A percentile compares a stretch with the other conserved stretches of the same genome.
These are phyloP conservation scores for Hypsibius dujardini DNA, from an alignment of 1,140 invertebrate species.

Conservation along the genomic window DNA sequence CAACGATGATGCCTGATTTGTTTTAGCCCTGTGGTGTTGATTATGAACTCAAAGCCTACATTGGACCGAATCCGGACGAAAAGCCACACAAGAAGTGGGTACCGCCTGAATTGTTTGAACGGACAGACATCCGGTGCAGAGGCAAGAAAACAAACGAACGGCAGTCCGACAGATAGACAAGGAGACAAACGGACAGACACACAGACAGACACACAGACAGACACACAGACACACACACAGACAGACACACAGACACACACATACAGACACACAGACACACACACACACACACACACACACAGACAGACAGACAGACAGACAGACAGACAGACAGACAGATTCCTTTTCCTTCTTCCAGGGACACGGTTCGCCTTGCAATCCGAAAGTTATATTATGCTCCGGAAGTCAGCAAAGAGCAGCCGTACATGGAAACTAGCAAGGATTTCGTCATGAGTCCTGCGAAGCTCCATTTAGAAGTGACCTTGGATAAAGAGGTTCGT, in stretches of 20 bases:
- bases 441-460: conserved; percentile 99
- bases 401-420: conserved; percentile 87
- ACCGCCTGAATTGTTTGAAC: conserved; percentile 16
- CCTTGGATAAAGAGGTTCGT: conserved; percentile 78
- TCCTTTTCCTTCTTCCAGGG: conserved; percentile 37
- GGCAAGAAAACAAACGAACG: too few species aligned
- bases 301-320: too few species aligned
- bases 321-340: too few species aligned
- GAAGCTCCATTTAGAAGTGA: conserved; percentile 88
- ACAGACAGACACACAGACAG: too few species aligned
- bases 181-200: too few species aligned
- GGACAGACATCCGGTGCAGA: too few species aligned
- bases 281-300: too few species aligned
- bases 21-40: conserved; percentile 96
- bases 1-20: conserved; percentile 38
- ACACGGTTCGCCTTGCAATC: conserved; percentile 55
- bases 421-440: conserved; percentile 90
- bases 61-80: conserved; percentile 72
- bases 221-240: too few species aligned
- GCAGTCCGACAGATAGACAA: too few species aligned
- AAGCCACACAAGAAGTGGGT: conserved; percentile 80
- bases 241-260: too few species aligned
- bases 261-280: too few species aligned
- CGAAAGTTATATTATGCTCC: conserved; percentile 96
- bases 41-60: conserved; percentile 88